Percentiles rank a stretch among this genome's conserved stretches.
Conservation (phyloP, 2,888 invertebrate species). For the Nymphalis polychloros region DNA sequence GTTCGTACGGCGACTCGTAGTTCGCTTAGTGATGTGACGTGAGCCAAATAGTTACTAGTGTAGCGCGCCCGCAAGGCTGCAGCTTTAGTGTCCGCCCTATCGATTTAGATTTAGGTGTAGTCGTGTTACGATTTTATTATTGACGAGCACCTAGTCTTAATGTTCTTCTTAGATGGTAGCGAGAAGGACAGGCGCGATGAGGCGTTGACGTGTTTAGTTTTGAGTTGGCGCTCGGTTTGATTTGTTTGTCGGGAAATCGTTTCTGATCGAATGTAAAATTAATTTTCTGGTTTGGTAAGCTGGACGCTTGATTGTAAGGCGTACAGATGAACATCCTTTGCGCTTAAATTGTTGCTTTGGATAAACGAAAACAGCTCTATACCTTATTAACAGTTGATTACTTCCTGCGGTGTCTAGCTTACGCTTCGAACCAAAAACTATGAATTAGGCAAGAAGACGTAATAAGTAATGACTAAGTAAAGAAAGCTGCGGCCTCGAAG, state of each 20-base stretch:
- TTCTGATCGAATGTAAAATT: conserved; percentile 17
- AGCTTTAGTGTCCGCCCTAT: conserved; percentile 61
- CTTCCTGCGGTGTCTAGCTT: conserved; percentile 67
- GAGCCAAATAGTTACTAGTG: conserved; percentile 66
- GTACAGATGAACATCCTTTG: conserved; percentile 7
- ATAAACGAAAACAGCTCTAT: conserved; percentile 28
- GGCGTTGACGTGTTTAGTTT: conserved; percentile 25
- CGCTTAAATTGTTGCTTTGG: conserved; percentile 28
- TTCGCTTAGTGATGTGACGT: conserved; percentile 58
- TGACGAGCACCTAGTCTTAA: conserved; percentile 36
- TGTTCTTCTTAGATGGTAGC: conserved; percentile 41
- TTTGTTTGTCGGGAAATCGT: conserved; percentile 28
- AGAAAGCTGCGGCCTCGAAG: conserved; percentile 82
- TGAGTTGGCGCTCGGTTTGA: conserved; percentile 32
- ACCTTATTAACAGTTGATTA: conserved; percentile 45
- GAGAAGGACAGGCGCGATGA: conserved; percentile 17
- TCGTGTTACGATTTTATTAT: conserved; percentile 28
- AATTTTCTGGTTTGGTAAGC: conserved; percentile 9
- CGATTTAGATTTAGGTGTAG: conserved; percentile 48
- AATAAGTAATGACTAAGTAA: conserved; percentile 75
- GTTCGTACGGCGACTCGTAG: conserved; percentile 32
- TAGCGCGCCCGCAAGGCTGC: conserved; percentile 68
- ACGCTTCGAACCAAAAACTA: conserved; percentile 66
- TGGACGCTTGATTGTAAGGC: conserved; percentile 9
- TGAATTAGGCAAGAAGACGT: conserved; percentile 75